phyloP scores from a whole-genome alignment of 2,888 invertebrate species.

The Lycophotia porphyrea region DNA sequence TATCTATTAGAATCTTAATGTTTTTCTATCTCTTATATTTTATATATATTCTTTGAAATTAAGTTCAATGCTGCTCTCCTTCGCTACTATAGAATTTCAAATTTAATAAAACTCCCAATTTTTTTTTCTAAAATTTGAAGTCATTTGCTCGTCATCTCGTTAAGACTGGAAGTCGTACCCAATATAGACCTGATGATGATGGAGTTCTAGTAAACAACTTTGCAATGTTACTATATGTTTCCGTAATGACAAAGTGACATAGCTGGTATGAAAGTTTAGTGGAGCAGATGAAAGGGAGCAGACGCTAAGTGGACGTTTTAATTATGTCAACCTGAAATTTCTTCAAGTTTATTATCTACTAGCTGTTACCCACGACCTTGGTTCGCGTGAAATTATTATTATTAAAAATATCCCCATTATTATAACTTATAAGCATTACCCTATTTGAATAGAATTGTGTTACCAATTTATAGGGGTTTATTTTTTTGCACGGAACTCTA shows the following conservation, averaged over 20 bases:
- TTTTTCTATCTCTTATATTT: too few relatives aligned
- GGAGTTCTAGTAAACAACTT: background rate
- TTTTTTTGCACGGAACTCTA: too few relatives aligned
- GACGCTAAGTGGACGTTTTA: background rate
- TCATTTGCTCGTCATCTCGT: background rate
- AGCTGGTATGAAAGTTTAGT: constrained; percentile 13
- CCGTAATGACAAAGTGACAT: constrained; percentile 2
- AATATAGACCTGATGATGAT: background rate
- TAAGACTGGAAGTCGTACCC: background rate
- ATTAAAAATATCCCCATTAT: too few relatives aligned
- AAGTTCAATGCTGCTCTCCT: background rate
- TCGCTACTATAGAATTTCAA: background rate
- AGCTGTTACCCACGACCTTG: too few relatives aligned
- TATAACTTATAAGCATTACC: too few relatives aligned
- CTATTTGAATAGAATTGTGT: too few relatives aligned
- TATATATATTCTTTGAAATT: background rate
- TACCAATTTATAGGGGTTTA: too few relatives aligned
- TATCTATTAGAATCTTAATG: constrained; percentile 1
- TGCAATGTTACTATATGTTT: background rate
- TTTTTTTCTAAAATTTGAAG: background rate
- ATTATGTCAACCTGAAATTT: constrained; percentile 12
- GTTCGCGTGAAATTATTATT: too few relatives aligned
- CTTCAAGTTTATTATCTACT: constrained; percentile 13
- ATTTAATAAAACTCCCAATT: background rate
- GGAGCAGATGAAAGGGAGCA: constrained; percentile 23